Conservation (phyloP, 2,797 vertebrate genomes). For the Tangara arthus region DNA sequence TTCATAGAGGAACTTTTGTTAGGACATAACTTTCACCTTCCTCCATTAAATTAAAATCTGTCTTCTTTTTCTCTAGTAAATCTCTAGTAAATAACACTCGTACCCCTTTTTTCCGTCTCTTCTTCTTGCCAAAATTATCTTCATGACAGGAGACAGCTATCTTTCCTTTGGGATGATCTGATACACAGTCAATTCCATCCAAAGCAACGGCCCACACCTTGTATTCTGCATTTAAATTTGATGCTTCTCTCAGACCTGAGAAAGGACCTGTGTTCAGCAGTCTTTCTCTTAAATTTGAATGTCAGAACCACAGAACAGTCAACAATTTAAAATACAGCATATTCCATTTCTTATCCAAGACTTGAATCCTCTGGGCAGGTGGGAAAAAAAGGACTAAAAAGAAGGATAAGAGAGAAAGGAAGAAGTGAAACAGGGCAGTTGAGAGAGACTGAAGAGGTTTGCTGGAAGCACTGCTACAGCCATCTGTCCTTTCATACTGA, state of each 20-base stretch:
- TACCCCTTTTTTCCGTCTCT: not conserved
- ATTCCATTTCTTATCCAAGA: not conserved
- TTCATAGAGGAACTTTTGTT: not conserved
- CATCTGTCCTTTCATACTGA: not conserved
- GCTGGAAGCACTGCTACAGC: not conserved
- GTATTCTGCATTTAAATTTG: not conserved
- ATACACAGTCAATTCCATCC: not conserved
- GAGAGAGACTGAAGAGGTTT: not conserved
- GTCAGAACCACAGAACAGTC: not conserved
- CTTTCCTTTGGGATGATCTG: not conserved
- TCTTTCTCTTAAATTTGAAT: not conserved
- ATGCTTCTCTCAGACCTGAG: not conserved
- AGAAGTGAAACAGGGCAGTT: not conserved
- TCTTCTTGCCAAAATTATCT: not conserved
- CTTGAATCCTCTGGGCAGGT: not conserved
- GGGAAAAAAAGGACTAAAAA: not conserved
- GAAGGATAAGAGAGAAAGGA: not conserved
- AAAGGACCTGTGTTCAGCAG: not conserved
- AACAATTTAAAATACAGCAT: not conserved
- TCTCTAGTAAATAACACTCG: not conserved
- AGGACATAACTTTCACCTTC: not conserved
- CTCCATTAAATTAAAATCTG: not conserved
- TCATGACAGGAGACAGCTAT: not conserved
- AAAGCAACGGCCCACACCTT: not conserved
- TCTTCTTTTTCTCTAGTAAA: not conserved